Evolutionary conservation across 2,888 invertebrate species (phyloP), one percentile per base, ranked within the genome.

Genomic region (Dynastes grantii): DNA sequence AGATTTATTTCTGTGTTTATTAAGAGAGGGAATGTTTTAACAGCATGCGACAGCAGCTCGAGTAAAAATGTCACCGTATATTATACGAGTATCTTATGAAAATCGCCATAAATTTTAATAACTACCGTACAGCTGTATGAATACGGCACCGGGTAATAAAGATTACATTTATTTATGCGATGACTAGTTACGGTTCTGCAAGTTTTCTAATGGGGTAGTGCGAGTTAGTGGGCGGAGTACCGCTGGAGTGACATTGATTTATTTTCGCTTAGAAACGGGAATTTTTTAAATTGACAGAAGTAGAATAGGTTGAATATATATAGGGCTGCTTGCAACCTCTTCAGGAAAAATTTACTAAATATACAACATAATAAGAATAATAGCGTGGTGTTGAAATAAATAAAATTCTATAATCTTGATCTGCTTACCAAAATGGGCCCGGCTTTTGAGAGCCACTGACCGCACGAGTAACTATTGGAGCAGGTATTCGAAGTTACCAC

Each of bases 71-170:
- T n/a, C 32, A 22, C 73, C 73, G 58, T 73, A 58, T 73, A 73
- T 73, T 61, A 45, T 45, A 61, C 40, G 58, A 16, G 73, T 73
- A 73, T 73, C 73, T 73, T 73, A 58, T 45, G 22, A 73, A 45
- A 40, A 73, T 73, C 73, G 40, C 58, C 16, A 40, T 73, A 73
- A 73, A 73, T 73, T 73, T 73, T 73, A 55, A 73, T 73, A 58
- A 73, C 40, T 58, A 29, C 53, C 32, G 67, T 49, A 49, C 45
- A 22, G 9, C 22, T 64, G 29, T 11, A 29, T 64, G 37, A 9
- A 49, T 27, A 45, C 67, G 8, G 16, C 45, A 45, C 45, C 45
- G 16, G 37, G 67, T 67, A 67, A 67, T 67, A 67, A 67, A 67
- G 67, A 67, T 67, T 67, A 67, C 22, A 45, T 22, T 67, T 67